These are phyloP conservation scores for Alligator mississippiensis DNA, from an alignment of 2,113 vertebrate genomes.

Conservation along the genomic window DNA sequence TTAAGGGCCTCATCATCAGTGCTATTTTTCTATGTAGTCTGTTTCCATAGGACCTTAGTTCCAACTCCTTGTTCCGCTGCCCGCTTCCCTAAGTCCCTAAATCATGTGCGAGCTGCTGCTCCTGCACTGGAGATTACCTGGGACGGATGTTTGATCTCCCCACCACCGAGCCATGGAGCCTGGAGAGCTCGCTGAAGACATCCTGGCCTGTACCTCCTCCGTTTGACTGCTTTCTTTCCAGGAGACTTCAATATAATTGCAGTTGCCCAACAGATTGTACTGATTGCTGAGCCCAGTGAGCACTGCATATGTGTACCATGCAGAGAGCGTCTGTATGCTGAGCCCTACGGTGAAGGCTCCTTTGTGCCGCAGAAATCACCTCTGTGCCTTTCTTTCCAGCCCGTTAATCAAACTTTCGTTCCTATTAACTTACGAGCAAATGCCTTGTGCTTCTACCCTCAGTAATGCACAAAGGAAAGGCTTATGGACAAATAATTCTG, in stretches of 20 bases:
- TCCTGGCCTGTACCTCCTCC: background rate
- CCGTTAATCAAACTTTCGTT: background rate
- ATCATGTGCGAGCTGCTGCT: background rate
- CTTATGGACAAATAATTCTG: background rate
- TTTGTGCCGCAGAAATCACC: background rate
- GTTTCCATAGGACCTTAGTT: background rate
- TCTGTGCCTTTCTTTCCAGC: background rate
- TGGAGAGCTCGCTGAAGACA: background rate
- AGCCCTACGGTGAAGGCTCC: background rate
- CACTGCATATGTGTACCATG: fast-evolving
- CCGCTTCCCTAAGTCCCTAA: background rate
- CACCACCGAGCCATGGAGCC: background rate
- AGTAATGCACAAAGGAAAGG: background rate
- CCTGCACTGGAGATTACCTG: background rate
- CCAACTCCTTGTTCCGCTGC: background rate
- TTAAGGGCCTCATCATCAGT: background rate
- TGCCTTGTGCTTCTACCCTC: background rate
- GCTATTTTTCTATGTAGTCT: background rate
- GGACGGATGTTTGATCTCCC: background rate
- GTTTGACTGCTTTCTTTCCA: background rate
- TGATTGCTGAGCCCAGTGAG: background rate
- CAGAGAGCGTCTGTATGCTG: background rate
- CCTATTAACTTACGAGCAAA: background rate
- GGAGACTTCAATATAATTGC: background rate
- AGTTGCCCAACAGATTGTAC: background rate